Evolutionary conservation across 2,888 invertebrate genomes (phyloP).

Genomic region (Encarsia formosa): DNA sequence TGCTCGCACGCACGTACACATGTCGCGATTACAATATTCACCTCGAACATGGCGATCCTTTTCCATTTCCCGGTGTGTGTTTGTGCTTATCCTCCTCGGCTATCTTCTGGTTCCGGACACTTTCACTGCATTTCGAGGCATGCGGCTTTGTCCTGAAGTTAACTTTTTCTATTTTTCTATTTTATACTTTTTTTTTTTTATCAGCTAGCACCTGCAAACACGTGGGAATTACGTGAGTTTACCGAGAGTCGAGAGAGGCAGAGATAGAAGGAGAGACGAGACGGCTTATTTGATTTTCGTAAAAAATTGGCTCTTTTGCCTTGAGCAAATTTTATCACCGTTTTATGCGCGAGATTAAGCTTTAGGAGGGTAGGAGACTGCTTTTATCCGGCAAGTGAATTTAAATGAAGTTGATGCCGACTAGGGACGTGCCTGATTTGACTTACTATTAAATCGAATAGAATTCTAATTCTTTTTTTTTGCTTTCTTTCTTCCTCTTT

Average conservation of each 20-base stretch:
- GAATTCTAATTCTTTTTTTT: no score
- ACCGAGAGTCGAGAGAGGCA: background rate
- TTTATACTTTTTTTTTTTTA: slow-evolving; percentile 1
- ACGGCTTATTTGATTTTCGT: no score
- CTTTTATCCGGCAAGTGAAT: no score
- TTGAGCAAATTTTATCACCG: no score
- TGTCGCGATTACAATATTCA: slow-evolving; percentile 26
- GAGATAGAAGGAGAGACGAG: no score
- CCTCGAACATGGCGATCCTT: slow-evolving; percentile 44
- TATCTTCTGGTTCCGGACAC: slow-evolving; percentile 40
- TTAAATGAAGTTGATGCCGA: no score
- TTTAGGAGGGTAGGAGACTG: no score
- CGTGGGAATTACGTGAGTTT: background rate
- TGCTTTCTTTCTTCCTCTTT: no score
- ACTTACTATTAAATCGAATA: no score
- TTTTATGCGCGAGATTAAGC: no score
- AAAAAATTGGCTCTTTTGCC: no score
- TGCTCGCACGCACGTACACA: background rate
- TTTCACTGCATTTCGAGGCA: slow-evolving; percentile 10
- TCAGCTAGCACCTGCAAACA: background rate
- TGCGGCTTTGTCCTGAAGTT: background rate
- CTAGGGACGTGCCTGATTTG: no score
- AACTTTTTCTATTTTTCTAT: background rate
- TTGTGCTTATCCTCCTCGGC: slow-evolving; percentile 22
- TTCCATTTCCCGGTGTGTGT: slow-evolving; percentile 39